phyloP scores from a whole-genome alignment of 2,113 vertebrate species.

The Dipodomys merriami region DNA sequence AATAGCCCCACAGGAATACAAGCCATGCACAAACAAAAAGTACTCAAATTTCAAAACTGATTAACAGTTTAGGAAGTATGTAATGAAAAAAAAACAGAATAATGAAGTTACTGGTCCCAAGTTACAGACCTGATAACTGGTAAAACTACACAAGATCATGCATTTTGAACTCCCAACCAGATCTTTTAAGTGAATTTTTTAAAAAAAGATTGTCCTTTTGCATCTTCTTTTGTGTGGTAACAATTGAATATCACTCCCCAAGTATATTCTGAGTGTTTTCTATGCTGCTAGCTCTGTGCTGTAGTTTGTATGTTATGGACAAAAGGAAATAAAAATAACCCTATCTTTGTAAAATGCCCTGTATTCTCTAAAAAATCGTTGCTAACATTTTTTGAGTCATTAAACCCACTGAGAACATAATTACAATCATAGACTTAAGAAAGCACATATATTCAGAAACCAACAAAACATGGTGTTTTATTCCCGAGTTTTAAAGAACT shows the following conservation, averaged over 20 bases:
- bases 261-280: not conserved
- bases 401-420: constrained; percentile 42
- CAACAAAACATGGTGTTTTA: not conserved
- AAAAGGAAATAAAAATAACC: constrained; percentile 19
- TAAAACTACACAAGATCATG: not conserved
- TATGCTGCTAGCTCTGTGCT: not conserved
- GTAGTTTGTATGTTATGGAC: not conserved
- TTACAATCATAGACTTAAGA: constrained; percentile 43
- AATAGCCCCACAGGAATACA: not conserved
- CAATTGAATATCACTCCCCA: not conserved
- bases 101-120: not conserved
- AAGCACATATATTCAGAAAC: not conserved
- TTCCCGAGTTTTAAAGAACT: not conserved
- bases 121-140: not conserved
- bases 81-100: not conserved
- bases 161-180: not conserved
- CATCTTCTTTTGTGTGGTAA: not conserved
- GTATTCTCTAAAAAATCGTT: constrained; percentile 21
- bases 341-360: not conserved
- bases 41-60: not conserved
- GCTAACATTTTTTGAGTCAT: constrained; percentile 13
- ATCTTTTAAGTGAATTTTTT: not conserved
- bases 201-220: not conserved
- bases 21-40: not conserved
- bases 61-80: not conserved